A percentile compares a stretch with the other conserved stretches of the same genome.
phyloP scores from a whole-genome alignment of 2,888 invertebrate genomes.

The Cephus nigrinus region DNA sequence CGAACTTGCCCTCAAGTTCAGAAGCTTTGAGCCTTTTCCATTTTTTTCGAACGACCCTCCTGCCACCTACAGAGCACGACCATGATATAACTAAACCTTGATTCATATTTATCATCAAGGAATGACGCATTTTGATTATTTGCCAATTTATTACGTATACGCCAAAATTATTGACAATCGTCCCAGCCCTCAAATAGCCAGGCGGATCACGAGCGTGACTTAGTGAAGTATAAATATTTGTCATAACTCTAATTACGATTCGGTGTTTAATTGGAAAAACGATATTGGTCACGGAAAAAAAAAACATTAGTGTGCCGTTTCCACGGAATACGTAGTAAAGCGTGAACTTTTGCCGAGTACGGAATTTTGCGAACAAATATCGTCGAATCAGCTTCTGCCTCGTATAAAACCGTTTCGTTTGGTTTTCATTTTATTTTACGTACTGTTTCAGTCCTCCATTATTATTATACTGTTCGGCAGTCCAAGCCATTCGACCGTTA shows the following conservation, averaged over 20 bases:
- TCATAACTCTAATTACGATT: not conserved
- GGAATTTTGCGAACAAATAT: not conserved
- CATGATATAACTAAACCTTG: not conserved
- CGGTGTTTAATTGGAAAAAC: not conserved
- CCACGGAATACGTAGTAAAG: not conserved
- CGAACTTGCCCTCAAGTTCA: not conserved
- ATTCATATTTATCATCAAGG: not conserved
- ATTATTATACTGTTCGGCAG: not conserved
- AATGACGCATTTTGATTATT: not conserved
- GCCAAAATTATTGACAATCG: not conserved
- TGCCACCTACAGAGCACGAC: not conserved
- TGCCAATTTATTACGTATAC: not conserved
- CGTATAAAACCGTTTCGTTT: not conserved
- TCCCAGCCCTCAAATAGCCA: not conserved
- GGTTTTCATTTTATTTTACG: not conserved
- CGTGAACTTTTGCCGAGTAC: not conserved
- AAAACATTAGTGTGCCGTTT: not conserved
- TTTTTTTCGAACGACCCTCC: not conserved
- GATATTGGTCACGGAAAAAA: not conserved
- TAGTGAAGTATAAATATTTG: not conserved
- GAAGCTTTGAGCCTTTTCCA: not conserved
- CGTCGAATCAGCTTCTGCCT: not conserved
- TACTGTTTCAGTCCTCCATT: not conserved
- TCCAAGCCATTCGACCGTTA: not conserved
- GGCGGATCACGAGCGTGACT: not conserved